Base-by-base conservation (phyloP, 1,140 invertebrate species). In the Carposina sasakii region DNA sequence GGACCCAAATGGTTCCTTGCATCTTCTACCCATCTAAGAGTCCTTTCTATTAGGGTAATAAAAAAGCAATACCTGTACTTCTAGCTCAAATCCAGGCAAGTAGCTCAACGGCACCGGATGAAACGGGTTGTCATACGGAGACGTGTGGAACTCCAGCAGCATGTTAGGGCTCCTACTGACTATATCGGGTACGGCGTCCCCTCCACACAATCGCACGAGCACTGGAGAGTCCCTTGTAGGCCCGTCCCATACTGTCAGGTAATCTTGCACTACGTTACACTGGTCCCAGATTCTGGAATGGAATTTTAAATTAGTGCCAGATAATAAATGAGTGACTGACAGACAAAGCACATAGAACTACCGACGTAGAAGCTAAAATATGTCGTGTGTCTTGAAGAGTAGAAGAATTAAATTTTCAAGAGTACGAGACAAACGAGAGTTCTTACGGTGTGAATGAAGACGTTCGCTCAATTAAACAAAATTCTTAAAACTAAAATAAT, bases 181-280 rank as follows among this genome's bases (percentile, higher is more conserved):
- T 50, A 95, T 93, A 71, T 93, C 91, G 9, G 93, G 92, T 3
- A 95, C 90, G 1, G 88, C 90, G 64, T 94, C 93, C 2, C 93
- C 92, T n/a, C 93, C 93, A 71, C 94, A 95, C 39, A 95, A 85
- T 50, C 93, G 87, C 3, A 93, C 91, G 22, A 95, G 77, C 5
- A 93, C 89, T 1, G 92, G 91, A 28, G 92, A 91, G 16, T 88
- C 87, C 10, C 88, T 87, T 1, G 90, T 90, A n/a, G 89, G 88
- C 0, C 94, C 94, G 64, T 95, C 93, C 83, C 92, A 93, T 49
- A 95, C 91, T 16, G 92, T 93, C 49, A 94, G 78, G 71, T 93
- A 93, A 79, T 94, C 93, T 72, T 93, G 92, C 19, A 92, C 91
- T 48, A 91, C 88, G 72, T 93, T 92, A 70, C 92, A 93, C 71